A percentile compares a stretch with the other conserved stretches of the same genome.
phyloP scores from a whole-genome alignment of 1,140 invertebrate genomes.

The Grapholita molesta region DNA sequence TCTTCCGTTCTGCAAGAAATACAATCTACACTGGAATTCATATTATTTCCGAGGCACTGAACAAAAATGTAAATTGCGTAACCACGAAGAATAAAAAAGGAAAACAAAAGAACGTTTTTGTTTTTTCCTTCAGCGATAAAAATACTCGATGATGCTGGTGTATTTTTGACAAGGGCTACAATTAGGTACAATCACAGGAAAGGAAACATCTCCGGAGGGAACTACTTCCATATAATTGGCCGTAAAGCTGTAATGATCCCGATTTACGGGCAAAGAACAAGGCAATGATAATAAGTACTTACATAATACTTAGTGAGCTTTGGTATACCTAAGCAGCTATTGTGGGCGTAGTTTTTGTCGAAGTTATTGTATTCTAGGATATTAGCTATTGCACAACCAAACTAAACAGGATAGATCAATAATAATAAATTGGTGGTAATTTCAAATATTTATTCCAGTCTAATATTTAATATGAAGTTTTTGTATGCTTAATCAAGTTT shows the following conservation, averaged over 20 bases:
- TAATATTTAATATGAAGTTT: too few relatives aligned
- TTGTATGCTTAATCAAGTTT: too few relatives aligned
- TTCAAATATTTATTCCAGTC: too few relatives aligned
- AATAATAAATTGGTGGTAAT: too few relatives aligned
- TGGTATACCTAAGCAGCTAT: not conserved
- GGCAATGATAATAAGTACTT: conserved; percentile 8
- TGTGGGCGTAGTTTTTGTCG: not conserved
- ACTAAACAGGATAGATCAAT: too few relatives aligned
- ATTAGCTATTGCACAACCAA: too few relatives aligned
- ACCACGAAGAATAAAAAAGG: conserved; percentile 21
- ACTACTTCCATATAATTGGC: conserved; percentile 50
- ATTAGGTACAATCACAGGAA: conserved; percentile 32
- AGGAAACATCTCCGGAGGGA: conserved; percentile 27
- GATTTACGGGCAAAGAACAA: conserved; percentile 21
- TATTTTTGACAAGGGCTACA: conserved; percentile 33
- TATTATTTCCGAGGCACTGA: conserved; percentile 8
- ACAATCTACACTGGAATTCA: not conserved
- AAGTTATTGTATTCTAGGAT: not conserved
- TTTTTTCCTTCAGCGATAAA: conserved; percentile 23
- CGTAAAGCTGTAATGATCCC: conserved; percentile 42
- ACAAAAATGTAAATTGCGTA: conserved; percentile 27
- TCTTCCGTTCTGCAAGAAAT: not conserved
- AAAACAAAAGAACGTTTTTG: conserved; percentile 3
- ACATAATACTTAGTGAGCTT: not conserved
- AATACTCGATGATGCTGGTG: conserved; percentile 21